These are phyloP conservation scores for Rhizomys pruinosus DNA, from an alignment of 2,113 vertebrate genomes.

Conservation along the genomic window DNA sequence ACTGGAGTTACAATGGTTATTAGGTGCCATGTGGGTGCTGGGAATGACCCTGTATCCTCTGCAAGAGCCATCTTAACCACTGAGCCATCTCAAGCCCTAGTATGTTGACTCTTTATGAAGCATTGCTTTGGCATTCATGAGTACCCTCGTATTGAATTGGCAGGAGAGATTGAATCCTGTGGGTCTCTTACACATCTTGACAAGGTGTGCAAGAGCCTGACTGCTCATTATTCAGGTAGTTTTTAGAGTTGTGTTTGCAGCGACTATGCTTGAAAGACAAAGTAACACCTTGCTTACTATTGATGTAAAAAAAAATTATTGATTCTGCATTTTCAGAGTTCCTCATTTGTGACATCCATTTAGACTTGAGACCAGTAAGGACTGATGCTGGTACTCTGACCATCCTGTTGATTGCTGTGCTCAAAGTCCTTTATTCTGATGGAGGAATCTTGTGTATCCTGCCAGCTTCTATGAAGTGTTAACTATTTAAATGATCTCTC, in stretches of 20 bases:
- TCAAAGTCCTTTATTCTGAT: background rate
- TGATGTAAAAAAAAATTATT: background rate
- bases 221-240: background rate
- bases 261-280: background rate
- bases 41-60: too few species aligned
- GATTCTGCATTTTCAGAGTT: background rate
- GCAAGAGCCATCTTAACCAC: too few species aligned
- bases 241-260: background rate
- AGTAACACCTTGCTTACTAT: background rate
- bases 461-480: background rate
- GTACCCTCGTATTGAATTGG: background rate
- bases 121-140: background rate
- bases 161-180: background rate
- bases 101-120: conserved; percentile 5
- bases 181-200: background rate
- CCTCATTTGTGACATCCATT: background rate
- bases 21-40: too few species aligned
- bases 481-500: background rate
- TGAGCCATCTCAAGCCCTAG: too few species aligned
- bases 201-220: background rate
- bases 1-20: too few species aligned
- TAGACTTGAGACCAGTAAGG: background rate
- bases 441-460: background rate
- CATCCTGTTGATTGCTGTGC: background rate
- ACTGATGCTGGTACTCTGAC: background rate